A percentile compares a stretch with the other conserved stretches of the same genome.
These are phyloP conservation scores for Formicarius rufipectus DNA, from an alignment of 2,113 vertebrate genomes.

Conservation along the genomic window DNA sequence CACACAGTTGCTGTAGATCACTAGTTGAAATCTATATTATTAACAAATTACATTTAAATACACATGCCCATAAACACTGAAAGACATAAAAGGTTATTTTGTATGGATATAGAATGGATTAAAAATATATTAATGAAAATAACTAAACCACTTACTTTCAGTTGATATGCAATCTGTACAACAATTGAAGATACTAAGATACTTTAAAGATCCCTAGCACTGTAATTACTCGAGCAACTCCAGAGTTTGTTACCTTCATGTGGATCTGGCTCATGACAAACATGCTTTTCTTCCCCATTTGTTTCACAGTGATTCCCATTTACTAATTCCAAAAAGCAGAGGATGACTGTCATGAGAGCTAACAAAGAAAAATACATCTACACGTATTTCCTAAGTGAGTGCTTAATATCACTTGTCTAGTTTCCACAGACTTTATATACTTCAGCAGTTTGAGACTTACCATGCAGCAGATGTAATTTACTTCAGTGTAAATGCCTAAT, in stretches of 20 bases:
- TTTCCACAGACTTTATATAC: constrained; percentile 10
- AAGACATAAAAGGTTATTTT: neutral
- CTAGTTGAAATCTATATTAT: neutral
- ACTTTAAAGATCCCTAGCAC: neutral
- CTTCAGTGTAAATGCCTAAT: constrained; percentile 52
- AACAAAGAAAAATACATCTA: neutral
- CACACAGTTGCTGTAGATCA: neutral
- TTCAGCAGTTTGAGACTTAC: constrained; percentile 5
- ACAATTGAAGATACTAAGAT: neutral
- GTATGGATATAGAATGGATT: neutral
- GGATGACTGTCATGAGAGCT: neutral
- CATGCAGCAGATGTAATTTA: constrained; percentile 36
- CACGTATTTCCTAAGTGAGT: neutral
- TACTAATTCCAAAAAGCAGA: neutral
- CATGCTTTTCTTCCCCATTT: neutral
- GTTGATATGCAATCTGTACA: neutral
- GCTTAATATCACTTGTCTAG: neutral
- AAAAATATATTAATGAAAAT: neutral
- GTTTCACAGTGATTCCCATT: neutral
- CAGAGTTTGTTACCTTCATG: neutral
- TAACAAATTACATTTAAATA: neutral
- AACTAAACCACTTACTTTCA: neutral
- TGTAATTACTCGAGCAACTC: neutral
- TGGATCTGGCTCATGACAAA: neutral
- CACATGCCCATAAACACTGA: neutral